A percentile compares a stretch with the other conserved stretches of the same genome.
Conservation (phyloP, 2,797 vertebrate species). For the Poliocrania exsul region DNA sequence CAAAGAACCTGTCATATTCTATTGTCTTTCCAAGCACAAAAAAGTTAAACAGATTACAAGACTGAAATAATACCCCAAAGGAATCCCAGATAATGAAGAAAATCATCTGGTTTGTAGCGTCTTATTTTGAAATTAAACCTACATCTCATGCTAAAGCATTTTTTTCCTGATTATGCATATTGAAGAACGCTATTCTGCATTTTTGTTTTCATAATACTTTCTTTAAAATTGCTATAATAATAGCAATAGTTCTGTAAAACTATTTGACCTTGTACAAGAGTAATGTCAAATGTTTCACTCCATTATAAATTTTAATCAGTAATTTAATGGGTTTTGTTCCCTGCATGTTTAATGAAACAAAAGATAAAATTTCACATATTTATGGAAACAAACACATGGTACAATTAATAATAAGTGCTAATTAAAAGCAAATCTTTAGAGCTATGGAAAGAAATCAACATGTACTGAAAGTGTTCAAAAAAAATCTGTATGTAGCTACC, state of each 20-base stretch:
- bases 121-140: constrained; percentile 29
- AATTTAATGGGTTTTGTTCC: not conserved
- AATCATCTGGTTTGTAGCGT: not conserved
- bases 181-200: not conserved
- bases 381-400: constrained; percentile 30
- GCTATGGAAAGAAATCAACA: not conserved
- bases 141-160: not conserved
- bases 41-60: constrained; percentile 26
- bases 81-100: constrained; percentile 28
- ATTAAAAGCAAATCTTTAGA: not conserved
- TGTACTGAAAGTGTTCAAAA: not conserved
- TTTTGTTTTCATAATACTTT: not conserved
- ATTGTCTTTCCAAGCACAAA: constrained; percentile 64
- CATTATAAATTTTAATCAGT: constrained; percentile 36
- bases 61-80: constrained; percentile 56
- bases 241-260: not conserved
- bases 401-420: constrained; percentile 4
- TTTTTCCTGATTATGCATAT: not conserved
- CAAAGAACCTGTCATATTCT: constrained; percentile 61
- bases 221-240: not conserved
- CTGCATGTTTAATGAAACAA: constrained; percentile 31
- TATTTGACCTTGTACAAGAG: not conserved
- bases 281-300: constrained; percentile 29
- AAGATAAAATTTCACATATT: constrained; percentile 24
- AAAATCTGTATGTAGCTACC: not conserved